phyloP scores from a whole-genome alignment of 2,888 invertebrate genomes.

The Lasioglossum malachurum region DNA sequence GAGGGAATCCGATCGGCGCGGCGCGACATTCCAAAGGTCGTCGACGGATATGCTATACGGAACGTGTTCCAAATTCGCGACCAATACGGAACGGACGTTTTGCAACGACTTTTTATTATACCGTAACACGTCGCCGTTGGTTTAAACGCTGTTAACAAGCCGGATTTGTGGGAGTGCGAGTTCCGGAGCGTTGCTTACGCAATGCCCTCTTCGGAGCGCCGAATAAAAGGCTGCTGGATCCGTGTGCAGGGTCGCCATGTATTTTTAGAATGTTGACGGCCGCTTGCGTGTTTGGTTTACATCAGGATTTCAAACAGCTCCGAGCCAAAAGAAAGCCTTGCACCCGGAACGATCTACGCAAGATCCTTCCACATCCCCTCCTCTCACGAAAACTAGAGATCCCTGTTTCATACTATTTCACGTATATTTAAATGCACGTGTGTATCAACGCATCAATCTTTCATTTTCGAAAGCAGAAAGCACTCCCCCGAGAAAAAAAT shows the following conservation, averaged over 20 bases:
- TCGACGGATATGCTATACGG: constrained; percentile 19
- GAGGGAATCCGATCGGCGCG: constrained; percentile 11
- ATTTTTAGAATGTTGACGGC: constrained; percentile 78
- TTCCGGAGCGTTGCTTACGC: constrained; percentile 74
- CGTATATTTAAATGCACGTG: no score
- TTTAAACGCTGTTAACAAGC: constrained; percentile 51
- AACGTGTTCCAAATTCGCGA: constrained; percentile 48
- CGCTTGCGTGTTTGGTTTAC: constrained; percentile 52
- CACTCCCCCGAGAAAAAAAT: no score
- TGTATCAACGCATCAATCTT: no score
- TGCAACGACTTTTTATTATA: constrained; percentile 33
- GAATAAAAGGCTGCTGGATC: constrained; percentile 79
- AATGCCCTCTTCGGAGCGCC: constrained; percentile 70
- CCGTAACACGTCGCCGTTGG: constrained; percentile 23
- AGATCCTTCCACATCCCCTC: not conserved
- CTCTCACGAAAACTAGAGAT: not conserved
- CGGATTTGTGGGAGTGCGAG: constrained; percentile 53
- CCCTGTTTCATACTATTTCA: no score
- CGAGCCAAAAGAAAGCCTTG: constrained; percentile 14
- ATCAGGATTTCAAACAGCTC: constrained; percentile 12
- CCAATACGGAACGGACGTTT: constrained; percentile 41
- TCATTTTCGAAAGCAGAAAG: no score
- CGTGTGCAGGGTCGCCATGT: constrained; percentile 61
- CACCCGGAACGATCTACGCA: not conserved
- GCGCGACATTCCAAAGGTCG: constrained; percentile 56